Conservation (phyloP, 2,797 vertebrate species). For the Balearica regulorum region DNA sequence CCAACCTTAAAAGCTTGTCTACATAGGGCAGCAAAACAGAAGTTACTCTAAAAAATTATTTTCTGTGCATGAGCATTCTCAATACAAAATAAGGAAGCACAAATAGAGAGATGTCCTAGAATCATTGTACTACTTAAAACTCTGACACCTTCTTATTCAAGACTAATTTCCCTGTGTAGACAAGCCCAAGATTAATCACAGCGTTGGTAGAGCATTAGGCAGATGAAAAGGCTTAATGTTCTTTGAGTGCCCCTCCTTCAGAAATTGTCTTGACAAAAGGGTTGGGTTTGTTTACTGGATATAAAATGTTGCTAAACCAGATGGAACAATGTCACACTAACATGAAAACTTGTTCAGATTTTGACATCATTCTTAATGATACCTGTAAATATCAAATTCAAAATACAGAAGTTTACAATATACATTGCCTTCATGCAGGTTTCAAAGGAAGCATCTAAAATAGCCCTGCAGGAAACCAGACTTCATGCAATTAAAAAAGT, state of each 20-base stretch:
- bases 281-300: conserved; percentile 53
- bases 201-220: conserved; percentile 22
- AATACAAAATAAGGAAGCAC: neutral
- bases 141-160: conserved; percentile 36
- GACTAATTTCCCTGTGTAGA: neutral
- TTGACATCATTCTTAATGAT: neutral
- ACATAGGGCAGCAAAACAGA: neutral
- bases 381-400: neutral
- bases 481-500: neutral
- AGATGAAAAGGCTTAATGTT: conserved; percentile 50
- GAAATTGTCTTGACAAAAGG: conserved; percentile 48
- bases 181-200: conserved; percentile 61
- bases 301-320: conserved; percentile 56
- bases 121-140: neutral
- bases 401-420: neutral
- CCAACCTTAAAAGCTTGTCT: neutral
- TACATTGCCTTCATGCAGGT: neutral
- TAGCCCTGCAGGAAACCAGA: neutral
- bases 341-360: conserved; percentile 21
- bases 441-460: neutral
- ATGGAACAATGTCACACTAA: neutral
- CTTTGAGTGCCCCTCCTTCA: conserved; percentile 47
- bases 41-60: neutral
- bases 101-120: neutral
- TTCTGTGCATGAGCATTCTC: neutral